Base-by-base conservation (phyloP, 2,797 vertebrate species). In the Pogoniulus pusillus region DNA sequence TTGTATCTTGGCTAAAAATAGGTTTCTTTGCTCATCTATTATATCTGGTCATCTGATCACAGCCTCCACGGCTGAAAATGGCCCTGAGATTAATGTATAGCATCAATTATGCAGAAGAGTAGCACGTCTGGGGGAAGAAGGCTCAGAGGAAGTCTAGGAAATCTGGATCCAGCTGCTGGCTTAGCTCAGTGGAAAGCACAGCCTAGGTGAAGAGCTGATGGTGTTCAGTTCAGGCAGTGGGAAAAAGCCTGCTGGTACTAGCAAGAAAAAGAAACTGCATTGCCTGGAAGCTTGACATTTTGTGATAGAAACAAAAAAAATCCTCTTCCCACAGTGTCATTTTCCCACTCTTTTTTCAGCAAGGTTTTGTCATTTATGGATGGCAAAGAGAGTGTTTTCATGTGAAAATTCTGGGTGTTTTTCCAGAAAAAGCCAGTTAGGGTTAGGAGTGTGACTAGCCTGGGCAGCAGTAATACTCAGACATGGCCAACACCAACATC, bases 91-190 rank as follows among this genome's bases (percentile, higher is more conserved):
- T 91, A 89, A 95, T 82, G 68, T 47, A 20, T 18, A 73, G 27
- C 47, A 91, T 94, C n/a, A 91, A 86, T 91, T 90, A 92, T 88
- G 62, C 78, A 95, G 54, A 58, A 83, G 65, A 55, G 55, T 78
- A 58, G 41, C 6, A 30, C 0, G 0, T 58, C 77, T n/a, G 32
- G 37, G 39, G 37, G 72, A 59, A 68, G 13, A 55, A 51, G 47
- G 65, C 26, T 20, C 53, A 85, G 39, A 30, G 10, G 37, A 59
- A 37, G 66, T 12, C 63, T 27, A 43, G 72, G 65, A 79, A 30
- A 60, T 16, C 14, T 16, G 69, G 57, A 34, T 79, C 37, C 57
- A 34, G 78, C 49, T 10, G 17, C 63, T 20, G 55, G 55, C 35
- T 76, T 1, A 1, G 57, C 43, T 41, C 0, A 0, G 35, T 26